phyloP scores from a whole-genome alignment of 2,113 vertebrate genomes.

The Odocoileus hemionus region DNA sequence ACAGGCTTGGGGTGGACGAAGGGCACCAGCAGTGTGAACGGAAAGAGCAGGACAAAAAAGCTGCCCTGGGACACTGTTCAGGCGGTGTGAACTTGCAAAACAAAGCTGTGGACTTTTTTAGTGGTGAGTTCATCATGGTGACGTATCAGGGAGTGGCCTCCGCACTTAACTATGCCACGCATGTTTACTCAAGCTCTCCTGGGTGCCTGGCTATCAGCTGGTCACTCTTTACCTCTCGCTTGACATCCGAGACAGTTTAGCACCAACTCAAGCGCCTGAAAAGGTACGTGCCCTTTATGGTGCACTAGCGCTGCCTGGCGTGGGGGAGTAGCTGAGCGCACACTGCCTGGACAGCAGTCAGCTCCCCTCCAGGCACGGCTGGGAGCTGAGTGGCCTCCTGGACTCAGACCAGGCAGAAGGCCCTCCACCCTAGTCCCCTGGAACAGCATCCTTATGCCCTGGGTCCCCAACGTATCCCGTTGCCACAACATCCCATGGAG shows the following conservation, averaged over 20 bases:
- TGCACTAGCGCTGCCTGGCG: fast-evolving
- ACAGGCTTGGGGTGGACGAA: fast-evolving
- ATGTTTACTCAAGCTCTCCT: fast-evolving
- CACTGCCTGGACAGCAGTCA: background rate
- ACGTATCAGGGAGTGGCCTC: no score
- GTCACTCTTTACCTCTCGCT: background rate
- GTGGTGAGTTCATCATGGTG: fast-evolving
- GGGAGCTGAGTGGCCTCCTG: fast-evolving
- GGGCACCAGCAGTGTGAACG: background rate
- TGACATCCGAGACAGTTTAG: background rate
- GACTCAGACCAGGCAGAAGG: background rate
- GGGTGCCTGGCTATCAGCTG: background rate
- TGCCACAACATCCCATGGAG: background rate
- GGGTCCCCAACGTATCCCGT: fast-evolving
- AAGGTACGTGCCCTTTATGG: fast-evolving
- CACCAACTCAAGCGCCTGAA: background rate
- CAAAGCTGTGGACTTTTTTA: fast-evolving
- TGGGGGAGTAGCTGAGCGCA: background rate
- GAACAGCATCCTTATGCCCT: background rate
- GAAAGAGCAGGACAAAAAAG: no score
- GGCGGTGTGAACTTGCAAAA: background rate
- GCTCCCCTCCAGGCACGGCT: background rate
- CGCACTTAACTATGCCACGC: fast-evolving
- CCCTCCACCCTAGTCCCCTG: no score
- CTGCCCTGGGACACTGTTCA: background rate